phyloP scores from a whole-genome alignment of 2,797 vertebrate genomes.

The Huso huso region DNA sequence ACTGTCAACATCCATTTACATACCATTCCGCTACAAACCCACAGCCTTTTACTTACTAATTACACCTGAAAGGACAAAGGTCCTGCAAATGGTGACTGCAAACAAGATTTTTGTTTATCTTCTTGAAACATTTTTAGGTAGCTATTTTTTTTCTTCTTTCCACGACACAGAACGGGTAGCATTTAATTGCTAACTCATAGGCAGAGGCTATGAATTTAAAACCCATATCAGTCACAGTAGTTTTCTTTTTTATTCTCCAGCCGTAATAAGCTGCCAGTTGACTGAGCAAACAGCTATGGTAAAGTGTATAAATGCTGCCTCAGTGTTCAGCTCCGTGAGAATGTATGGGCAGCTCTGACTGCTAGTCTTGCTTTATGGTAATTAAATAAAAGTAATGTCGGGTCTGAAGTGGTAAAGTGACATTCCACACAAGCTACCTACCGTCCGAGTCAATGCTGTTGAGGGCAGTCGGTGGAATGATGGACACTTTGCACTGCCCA shows the following conservation, averaged over 20 bases:
- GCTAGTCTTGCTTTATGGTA: background rate
- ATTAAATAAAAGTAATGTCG: background rate
- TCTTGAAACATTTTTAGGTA: background rate
- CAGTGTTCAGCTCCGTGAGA: background rate
- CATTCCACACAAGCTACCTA: constrained; percentile 46
- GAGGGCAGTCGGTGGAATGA: constrained; percentile 95
- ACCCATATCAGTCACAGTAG: background rate
- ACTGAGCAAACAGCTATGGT: background rate
- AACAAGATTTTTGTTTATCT: background rate
- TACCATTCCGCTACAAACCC: background rate
- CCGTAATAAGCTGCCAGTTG: background rate
- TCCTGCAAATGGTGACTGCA: constrained; percentile 1
- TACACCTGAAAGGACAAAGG: constrained; percentile 19
- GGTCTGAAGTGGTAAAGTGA: background rate
- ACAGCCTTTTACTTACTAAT: constrained; percentile 7
- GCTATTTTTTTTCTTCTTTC: background rate
- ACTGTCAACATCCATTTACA: constrained; percentile 11
- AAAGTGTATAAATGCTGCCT: background rate
- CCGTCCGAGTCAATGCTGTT: constrained; percentile 98
- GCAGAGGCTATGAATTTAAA: background rate
- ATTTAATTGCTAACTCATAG: background rate
- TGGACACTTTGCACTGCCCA: constrained; percentile 95
- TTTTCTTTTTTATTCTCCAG: background rate
- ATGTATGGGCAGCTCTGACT: background rate
- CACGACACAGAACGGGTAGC: background rate